These are phyloP conservation scores for Phenganax stokvisi DNA, from an alignment of 92 coral and sea anemone species.

Conservation along the genomic window DNA sequence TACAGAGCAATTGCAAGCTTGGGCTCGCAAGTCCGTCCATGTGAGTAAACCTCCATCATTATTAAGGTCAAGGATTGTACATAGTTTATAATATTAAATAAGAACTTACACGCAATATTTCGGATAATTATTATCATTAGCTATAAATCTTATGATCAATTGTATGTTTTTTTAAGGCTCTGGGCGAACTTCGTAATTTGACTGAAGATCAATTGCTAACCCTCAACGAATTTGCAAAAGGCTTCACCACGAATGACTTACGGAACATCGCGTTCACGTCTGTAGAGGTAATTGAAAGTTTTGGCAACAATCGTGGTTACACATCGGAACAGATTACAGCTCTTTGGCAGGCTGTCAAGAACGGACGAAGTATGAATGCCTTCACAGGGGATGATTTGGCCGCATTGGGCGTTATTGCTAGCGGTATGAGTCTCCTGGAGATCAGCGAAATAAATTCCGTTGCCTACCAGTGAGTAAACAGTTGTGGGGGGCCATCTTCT, in stretches of 20 bases:
- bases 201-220: conserved; percentile 65
- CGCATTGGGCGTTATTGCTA: conserved; percentile 58
- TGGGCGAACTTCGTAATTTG: conserved; percentile 45
- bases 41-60: conserved; percentile 2
- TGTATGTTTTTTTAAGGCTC: conserved; percentile 40
- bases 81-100: not conserved
- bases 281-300: conserved; percentile 67
- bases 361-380: conserved; percentile 37
- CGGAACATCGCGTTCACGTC: conserved; percentile 47
- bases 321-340: conserved; percentile 48
- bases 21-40: conserved; percentile 58
- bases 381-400: conserved; percentile 62
- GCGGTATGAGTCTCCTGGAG: conserved; percentile 53
- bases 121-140: not conserved
- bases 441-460: conserved; percentile 38
- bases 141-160: not conserved
- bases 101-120: not conserved
- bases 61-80: conserved; percentile 17
- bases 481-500: no score
- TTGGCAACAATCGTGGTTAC: conserved; percentile 57
- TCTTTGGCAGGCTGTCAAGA: conserved; percentile 48
- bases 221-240: conserved; percentile 57
- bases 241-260: conserved; percentile 55
- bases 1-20: conserved; percentile 59
- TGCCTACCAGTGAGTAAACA: conserved; percentile 53